A percentile compares a stretch with the other conserved stretches of the same genome.
Conservation (phyloP, 2,797 vertebrate species). For the Ammospiza maritima region DNA sequence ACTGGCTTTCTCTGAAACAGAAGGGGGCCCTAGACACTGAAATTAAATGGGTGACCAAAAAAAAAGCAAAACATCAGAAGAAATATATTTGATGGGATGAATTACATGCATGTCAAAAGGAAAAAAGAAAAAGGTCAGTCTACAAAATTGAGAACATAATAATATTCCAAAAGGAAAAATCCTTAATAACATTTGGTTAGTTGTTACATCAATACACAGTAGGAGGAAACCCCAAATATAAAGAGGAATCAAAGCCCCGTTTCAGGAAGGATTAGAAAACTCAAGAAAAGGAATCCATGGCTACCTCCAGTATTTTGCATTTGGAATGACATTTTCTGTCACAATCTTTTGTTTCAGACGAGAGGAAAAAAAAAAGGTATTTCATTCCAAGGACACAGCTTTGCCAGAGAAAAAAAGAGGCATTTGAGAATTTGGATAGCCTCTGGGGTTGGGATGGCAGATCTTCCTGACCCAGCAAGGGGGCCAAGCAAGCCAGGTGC, state of each 20-base stretch:
- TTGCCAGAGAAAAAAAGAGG: neutral
- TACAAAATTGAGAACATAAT: conserved; percentile 12
- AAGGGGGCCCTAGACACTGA: conserved; percentile 12
- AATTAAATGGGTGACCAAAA: neutral
- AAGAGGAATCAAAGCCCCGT: neutral
- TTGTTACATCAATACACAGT: neutral
- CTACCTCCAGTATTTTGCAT: neutral
- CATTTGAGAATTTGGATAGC: neutral
- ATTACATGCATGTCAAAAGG: neutral
- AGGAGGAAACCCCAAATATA: neutral
- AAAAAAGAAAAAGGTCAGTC: conserved; percentile 10
- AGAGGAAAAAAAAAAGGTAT: neutral
- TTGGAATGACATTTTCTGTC: neutral
- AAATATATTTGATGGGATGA: conserved; percentile 12
- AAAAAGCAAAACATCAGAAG: neutral
- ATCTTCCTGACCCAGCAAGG: neutral
- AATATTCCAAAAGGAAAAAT: conserved; percentile 42
- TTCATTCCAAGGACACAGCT: neutral
- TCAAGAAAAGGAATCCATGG: neutral
- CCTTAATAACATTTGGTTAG: conserved; percentile 9
- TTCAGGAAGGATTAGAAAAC: neutral
- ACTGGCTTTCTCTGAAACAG: conserved; percentile 19
- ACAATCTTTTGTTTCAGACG: neutral
- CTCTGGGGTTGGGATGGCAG: neutral
- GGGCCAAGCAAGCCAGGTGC: neutral